Percentiles rank a stretch among this genome's conserved stretches.
Conservation (phyloP, 2,888 invertebrate species). For the Synanthedon myopaeformis region DNA sequence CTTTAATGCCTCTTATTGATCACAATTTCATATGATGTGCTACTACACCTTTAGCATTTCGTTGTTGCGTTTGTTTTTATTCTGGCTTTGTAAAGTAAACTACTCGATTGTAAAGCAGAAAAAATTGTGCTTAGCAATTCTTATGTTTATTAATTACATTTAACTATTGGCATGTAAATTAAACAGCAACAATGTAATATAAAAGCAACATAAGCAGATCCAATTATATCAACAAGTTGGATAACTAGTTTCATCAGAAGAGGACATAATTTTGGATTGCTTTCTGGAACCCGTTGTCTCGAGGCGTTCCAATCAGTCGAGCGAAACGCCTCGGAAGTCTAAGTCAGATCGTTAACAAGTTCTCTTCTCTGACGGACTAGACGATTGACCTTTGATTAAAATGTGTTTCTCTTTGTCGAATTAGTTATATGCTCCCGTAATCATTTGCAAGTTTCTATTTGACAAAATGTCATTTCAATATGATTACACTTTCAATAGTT, state of each 20-base stretch:
- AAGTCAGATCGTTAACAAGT: conserved; percentile 31
- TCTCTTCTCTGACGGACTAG: conserved; percentile 9
- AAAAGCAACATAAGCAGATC: background rate
- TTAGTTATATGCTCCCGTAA: background rate
- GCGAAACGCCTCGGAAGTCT: conserved; percentile 21
- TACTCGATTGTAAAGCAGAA: too few species aligned
- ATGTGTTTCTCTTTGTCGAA: conserved; percentile 4
- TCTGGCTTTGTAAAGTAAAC: too few species aligned
- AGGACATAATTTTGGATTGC: conserved; percentile 42
- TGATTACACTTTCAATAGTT: too few species aligned
- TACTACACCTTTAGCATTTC: too few species aligned
- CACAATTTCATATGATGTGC: too few species aligned
- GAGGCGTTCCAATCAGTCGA: conserved; percentile 37
- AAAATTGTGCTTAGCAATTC: too few species aligned
- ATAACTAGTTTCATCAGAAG: background rate
- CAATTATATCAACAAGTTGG: background rate
- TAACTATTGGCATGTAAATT: too few species aligned
- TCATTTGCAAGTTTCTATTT: conserved; percentile 10
- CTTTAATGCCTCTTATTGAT: too few species aligned
- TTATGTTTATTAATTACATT: too few species aligned
- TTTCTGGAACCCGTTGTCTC: conserved; percentile 38
- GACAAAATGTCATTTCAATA: background rate
- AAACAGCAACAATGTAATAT: too few species aligned
- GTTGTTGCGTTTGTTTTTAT: too few species aligned
- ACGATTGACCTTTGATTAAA: conserved; percentile 16